These are phyloP conservation scores for Drosophila mayaguana DNA, from an alignment of 2,888 invertebrate species.

Conservation along the genomic window DNA sequence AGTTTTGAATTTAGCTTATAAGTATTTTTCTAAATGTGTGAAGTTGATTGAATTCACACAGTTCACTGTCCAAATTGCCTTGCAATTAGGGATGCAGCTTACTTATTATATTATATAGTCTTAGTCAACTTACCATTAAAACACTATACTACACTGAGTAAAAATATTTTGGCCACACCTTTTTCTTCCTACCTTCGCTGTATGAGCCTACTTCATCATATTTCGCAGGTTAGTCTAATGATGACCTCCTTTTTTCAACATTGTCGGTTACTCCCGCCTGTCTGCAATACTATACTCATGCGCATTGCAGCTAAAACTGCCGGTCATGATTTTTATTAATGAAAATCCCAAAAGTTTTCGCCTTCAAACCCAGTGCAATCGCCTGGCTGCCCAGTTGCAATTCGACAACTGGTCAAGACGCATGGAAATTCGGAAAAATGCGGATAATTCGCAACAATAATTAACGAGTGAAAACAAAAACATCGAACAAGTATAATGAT, in stretches of 20 bases:
- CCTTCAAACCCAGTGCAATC: slow-evolving; percentile 27
- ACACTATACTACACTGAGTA: background rate
- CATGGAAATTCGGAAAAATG: slow-evolving; percentile 69
- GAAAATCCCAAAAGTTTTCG: slow-evolving; percentile 43
- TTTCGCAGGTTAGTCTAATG: slow-evolving; percentile 4
- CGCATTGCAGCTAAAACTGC: slow-evolving; percentile 52
- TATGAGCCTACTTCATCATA: slow-evolving; percentile 1
- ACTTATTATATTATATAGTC: background rate
- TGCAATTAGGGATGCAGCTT: slow-evolving; percentile 3
- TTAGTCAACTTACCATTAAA: background rate
- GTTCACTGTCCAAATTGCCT: slow-evolving; percentile 61
- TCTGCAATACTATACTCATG: slow-evolving; percentile 70
- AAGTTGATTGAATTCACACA: slow-evolving; percentile 2
- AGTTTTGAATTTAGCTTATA: background rate
- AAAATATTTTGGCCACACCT: slow-evolving; percentile 4
- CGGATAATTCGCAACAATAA: slow-evolving; percentile 30
- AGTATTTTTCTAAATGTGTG: background rate
- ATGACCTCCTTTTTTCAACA: slow-evolving; percentile 8
- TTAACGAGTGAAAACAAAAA: slow-evolving; percentile 27
- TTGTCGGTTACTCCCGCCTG: slow-evolving; percentile 12
- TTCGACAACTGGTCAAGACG: slow-evolving; percentile 77
- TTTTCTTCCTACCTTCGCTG: background rate
- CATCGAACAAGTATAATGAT: slow-evolving; percentile 34
- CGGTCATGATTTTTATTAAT: slow-evolving; percentile 68
- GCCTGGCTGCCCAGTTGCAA: slow-evolving; percentile 77